phyloP scores from a whole-genome alignment of 2,888 invertebrate species.

The Ypsolopha sequella region DNA sequence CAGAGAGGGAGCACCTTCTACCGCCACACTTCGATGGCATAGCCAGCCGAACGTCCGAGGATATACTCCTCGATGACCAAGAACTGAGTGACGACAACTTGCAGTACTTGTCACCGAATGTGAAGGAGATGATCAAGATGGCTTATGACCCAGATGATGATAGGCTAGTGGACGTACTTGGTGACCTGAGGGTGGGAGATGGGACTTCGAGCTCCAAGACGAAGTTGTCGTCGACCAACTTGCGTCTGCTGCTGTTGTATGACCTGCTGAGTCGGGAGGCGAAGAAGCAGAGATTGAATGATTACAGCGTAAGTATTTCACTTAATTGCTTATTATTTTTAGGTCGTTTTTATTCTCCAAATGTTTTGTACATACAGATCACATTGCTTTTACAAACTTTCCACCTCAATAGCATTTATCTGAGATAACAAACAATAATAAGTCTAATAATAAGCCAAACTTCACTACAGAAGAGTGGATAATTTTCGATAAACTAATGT shows the following conservation, averaged over 20 bases:
- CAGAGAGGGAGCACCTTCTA: slow-evolving; percentile 29
- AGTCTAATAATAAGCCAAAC: too few relatives aligned
- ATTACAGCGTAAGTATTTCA: slow-evolving; percentile 63
- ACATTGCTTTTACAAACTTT: too few relatives aligned
- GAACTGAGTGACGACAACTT: slow-evolving; percentile 50
- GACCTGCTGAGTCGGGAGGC: slow-evolving; percentile 76
- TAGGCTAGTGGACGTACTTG: slow-evolving; percentile 46
- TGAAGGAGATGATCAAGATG: slow-evolving; percentile 52
- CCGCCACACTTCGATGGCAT: slow-evolving; percentile 38
- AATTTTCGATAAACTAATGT: too few relatives aligned
- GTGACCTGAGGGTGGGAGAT: slow-evolving; percentile 36
- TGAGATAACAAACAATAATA: too few relatives aligned
- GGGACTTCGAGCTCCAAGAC: slow-evolving; percentile 19
- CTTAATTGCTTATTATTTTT: too few relatives aligned
- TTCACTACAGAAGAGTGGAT: too few relatives aligned
- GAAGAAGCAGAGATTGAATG: slow-evolving; percentile 72
- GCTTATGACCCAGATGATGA: slow-evolving; percentile 46
- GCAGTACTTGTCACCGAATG: slow-evolving; percentile 51
- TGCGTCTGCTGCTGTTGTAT: slow-evolving; percentile 72
- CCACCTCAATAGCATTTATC: too few relatives aligned
- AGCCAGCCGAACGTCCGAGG: slow-evolving; percentile 27
- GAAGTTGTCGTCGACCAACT: slow-evolving; percentile 70
- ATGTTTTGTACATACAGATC: too few relatives aligned
- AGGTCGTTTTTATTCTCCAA: too few relatives aligned
- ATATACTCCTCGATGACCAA: slow-evolving; percentile 30